Conservation (phyloP, 2,888 invertebrate species). For the Heteromyza rotundicornis region DNA sequence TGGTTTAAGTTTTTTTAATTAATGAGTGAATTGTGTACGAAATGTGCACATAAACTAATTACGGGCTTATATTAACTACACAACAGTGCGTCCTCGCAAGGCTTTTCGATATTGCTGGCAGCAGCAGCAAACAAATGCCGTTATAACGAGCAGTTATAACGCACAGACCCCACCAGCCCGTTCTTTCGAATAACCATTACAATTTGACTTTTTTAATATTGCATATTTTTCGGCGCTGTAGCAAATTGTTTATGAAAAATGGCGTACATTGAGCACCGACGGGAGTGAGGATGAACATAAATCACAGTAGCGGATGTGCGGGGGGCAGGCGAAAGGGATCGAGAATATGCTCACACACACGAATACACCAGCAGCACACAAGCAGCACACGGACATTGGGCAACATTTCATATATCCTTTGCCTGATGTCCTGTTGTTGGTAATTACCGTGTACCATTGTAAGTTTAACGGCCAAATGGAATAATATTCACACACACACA, state of each 20-base stretch:
- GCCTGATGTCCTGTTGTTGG: slow-evolving; percentile 25
- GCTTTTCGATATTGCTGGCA: neutral
- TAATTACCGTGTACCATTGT: slow-evolving; percentile 54
- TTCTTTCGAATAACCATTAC: too few species aligned
- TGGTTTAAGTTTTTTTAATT: slow-evolving; percentile 22
- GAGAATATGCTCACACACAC: slow-evolving; percentile 3
- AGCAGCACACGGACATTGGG: neutral
- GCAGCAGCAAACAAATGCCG: neutral
- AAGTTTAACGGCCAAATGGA: slow-evolving; percentile 53
- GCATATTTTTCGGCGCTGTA: slow-evolving; percentile 41
- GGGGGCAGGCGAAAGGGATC: neutral
- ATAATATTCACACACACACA: slow-evolving; percentile 29
- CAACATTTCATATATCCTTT: slow-evolving; percentile 11
- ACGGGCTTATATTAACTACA: slow-evolving; percentile 52
- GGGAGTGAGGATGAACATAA: slow-evolving; percentile 13
- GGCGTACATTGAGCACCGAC: slow-evolving; percentile 37
- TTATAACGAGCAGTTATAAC: neutral
- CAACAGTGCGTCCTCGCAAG: slow-evolving; percentile 19
- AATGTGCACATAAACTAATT: slow-evolving; percentile 54
- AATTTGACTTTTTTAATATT: slow-evolving; percentile 56
- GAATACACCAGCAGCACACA: slow-evolving; percentile 2
- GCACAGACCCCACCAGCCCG: neutral
- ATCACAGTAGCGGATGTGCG: slow-evolving; percentile 13
- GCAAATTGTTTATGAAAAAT: slow-evolving; percentile 56
- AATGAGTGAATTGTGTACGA: slow-evolving; percentile 52